Percentiles rank a stretch among this genome's conserved stretches.
Evolutionary conservation across 2,113 vertebrate species (phyloP).

Genomic region (Ammodytes marinus): DNA sequence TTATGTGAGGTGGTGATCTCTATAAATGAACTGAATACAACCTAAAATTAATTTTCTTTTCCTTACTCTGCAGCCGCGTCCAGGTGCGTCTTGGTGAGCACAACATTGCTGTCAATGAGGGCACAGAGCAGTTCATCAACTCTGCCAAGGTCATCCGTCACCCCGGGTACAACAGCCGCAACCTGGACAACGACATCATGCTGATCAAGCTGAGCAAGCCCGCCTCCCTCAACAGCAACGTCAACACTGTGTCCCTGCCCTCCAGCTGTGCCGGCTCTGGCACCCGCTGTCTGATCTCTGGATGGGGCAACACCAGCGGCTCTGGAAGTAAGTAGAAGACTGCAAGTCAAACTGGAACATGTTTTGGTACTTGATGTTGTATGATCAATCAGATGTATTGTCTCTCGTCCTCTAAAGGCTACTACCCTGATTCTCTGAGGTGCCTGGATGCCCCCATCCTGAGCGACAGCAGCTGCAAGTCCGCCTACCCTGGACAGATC

Average conservation of each 20-base stretch:
- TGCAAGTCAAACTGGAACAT: not conserved
- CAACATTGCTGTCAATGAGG: constrained; percentile 83
- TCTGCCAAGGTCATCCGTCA: constrained; percentile 80
- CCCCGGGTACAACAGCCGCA: constrained; percentile 75
- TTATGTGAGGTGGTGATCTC: too few species aligned
- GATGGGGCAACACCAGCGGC: constrained; percentile 90
- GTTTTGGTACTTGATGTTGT: not conserved
- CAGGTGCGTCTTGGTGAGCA: constrained; percentile 86
- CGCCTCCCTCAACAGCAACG: constrained; percentile 78
- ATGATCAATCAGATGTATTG: not conserved
- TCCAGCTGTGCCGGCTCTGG: constrained; percentile 81
- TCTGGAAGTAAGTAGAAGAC: constrained; percentile 77
- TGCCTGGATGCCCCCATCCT: constrained; percentile 90
- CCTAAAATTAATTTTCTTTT: too few species aligned
- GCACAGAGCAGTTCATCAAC: constrained; percentile 82
- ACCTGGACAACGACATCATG: constrained; percentile 92
- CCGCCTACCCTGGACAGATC: constrained; percentile 88
- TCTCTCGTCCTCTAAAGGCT: constrained; percentile 57
- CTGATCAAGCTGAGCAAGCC: constrained; percentile 85
- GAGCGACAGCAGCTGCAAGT: constrained; percentile 73
- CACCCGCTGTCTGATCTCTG: constrained; percentile 88
- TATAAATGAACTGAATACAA: too few species aligned
- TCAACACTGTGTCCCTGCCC: constrained; percentile 83
- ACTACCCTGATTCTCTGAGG: constrained; percentile 86
- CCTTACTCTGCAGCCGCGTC: constrained; percentile 69